Percentiles rank a stretch among this genome's conserved stretches.
Conservation (phyloP, 2,113 vertebrate species). For the Forbesichthys papilliferus region DNA sequence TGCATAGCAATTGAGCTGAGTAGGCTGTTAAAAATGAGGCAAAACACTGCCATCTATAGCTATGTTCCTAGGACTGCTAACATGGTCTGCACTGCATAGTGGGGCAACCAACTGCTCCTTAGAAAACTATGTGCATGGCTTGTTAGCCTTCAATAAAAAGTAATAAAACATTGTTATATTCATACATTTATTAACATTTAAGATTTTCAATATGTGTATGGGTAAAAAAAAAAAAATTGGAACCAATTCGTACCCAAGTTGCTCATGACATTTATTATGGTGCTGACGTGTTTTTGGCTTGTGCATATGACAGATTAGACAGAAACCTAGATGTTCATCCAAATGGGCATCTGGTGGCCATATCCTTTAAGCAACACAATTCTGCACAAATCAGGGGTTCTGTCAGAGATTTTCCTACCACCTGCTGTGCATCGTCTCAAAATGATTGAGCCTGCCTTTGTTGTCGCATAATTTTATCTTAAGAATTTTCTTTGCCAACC, state of each 20-base stretch:
- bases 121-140: constrained; percentile 39
- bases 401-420: constrained; percentile 81
- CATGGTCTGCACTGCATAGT: constrained; percentile 62
- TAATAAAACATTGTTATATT: constrained; percentile 70
- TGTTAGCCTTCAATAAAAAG: constrained; percentile 62
- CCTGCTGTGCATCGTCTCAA: constrained; percentile 78
- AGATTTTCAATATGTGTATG: constrained; percentile 43
- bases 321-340: constrained; percentile 81
- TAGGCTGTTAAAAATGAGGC: constrained; percentile 73
- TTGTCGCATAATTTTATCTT: constrained; percentile 75
- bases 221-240: constrained; percentile 45
- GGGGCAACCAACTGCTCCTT: constrained; percentile 51
- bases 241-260: constrained; percentile 65
- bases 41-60: constrained; percentile 95
- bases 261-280: constrained; percentile 48
- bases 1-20: constrained; percentile 46
- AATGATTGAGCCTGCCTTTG: constrained; percentile 75
- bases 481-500: constrained; percentile 67
- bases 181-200: constrained; percentile 56
- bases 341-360: constrained; percentile 84
- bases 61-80: constrained; percentile 70
- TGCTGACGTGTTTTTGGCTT: constrained; percentile 76
- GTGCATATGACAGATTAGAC: constrained; percentile 73
- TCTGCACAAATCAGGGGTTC: constrained; percentile 82
- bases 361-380: constrained; percentile 86